Evolutionary conservation across 2,888 invertebrate genomes (phyloP), one percentile per base, ranked within the genome.

Genomic region (Xestia rhomboidea): DNA sequence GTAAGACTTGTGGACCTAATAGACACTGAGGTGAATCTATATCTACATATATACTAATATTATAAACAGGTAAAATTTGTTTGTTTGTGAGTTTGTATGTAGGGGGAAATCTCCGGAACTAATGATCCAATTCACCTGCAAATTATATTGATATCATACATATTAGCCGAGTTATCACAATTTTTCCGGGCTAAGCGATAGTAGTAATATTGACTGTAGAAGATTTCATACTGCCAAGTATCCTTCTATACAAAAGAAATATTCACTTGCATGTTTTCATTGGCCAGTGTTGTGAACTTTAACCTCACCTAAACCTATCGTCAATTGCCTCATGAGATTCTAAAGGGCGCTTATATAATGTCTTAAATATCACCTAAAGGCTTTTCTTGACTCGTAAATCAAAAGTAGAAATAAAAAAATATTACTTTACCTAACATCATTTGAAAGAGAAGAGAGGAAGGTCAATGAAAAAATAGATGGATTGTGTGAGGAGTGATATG

Each of bases 331-430:
- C 76, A 82, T 60, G 27, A 34, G 34, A 5, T 34, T 34, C 46
- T 44, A 86, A 86, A 78, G 83, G 83, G 87, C 68, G 15, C 57
- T 83, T 86, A 83, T 73, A 60, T 78, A 83, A 86, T 24, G 11
- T 46, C 54, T 82, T 66, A 84, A 85, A 71, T 68, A 82, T 68
- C 67, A 86, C 70, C 27, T 63, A 15, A 0, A 68, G 51, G n/a
- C 21, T 67, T 63, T 62, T 68, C 30, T 73, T 34, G 13, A 0
- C 2, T 62, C 27, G 51, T 80, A 60, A 71, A 72, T 72, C 51
- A 84, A 54, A 64, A 57, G 11, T 13, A 60, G 18, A 76, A 30
- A 51, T 62, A 46, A 44, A 51, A 15, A n/a, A n/a, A 3, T 34
- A n/a, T 0, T 21, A 46, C 6, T 57, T 15, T 27, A 27, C n/a